phyloP scores from a whole-genome alignment of 2,113 vertebrate species.

The Ctenomys sociabilis region DNA sequence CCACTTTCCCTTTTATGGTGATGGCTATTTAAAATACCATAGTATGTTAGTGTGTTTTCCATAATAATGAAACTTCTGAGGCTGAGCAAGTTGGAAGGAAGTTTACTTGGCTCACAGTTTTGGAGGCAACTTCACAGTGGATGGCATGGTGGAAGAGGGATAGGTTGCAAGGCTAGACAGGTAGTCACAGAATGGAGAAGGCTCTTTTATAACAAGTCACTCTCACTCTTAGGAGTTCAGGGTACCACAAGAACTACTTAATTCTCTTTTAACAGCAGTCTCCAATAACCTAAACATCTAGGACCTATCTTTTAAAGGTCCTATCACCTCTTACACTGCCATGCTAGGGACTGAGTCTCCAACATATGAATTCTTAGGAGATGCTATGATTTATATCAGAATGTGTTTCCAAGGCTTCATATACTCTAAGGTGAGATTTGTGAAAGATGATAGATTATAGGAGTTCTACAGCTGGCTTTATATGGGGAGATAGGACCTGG shows the following conservation, averaged over 20 bases:
- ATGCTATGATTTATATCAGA: background rate
- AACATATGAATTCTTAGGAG: background rate
- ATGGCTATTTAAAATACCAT: background rate
- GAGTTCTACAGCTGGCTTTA: background rate
- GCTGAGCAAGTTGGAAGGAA: background rate
- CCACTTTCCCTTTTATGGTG: slow-evolving; percentile 5
- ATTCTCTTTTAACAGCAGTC: background rate
- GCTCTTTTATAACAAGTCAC: background rate
- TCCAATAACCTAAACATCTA: background rate
- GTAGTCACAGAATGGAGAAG: background rate
- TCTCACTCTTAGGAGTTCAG: background rate
- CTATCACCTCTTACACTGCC: background rate
- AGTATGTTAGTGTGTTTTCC: background rate
- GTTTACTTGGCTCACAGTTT: background rate
- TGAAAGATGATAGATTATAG: background rate
- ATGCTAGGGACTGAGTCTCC: background rate
- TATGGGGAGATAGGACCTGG: background rate
- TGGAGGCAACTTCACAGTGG: background rate
- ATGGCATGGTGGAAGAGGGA: background rate
- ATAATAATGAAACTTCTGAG: background rate
- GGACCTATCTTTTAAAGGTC: background rate
- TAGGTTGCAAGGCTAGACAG: background rate
- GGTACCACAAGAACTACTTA: background rate
- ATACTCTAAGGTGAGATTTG: background rate
- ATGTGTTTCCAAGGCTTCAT: background rate